A percentile compares a stretch with the other conserved stretches of the same genome.
Conservation (phyloP, 1,140 invertebrate species). For the Papilio dardanus region DNA sequence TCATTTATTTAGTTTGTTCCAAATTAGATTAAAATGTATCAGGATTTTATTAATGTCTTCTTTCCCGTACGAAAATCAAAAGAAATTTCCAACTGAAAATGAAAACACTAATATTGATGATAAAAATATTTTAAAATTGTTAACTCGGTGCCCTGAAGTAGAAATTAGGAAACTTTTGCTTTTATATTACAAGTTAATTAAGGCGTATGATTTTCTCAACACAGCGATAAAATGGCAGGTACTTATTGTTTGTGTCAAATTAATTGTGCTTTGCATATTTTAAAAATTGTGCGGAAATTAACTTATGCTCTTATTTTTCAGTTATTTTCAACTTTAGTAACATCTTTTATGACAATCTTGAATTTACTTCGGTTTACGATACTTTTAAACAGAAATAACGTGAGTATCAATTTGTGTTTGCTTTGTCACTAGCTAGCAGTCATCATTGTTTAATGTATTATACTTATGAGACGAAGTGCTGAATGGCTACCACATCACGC, state of each 20-base stretch:
- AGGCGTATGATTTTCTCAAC: slow-evolving; percentile 60
- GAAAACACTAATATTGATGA: neutral
- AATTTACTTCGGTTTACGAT: slow-evolving; percentile 44
- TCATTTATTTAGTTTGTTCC: slow-evolving; percentile 39
- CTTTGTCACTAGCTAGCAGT: neutral
- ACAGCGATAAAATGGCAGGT: slow-evolving; percentile 73
- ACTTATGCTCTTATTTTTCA: slow-evolving; percentile 48
- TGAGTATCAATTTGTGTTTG: slow-evolving; percentile 44
- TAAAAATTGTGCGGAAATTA: neutral
- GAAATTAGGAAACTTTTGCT: slow-evolving; percentile 63
- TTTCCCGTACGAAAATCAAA: neutral
- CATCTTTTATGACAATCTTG: slow-evolving; percentile 50
- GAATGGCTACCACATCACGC: no score
- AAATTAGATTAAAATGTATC: slow-evolving; percentile 30
- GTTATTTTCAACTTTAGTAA: slow-evolving; percentile 53
- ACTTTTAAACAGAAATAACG: slow-evolving; percentile 47
- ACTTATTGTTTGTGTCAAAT: slow-evolving; percentile 1
- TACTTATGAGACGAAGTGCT: no score
- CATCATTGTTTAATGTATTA: no score
- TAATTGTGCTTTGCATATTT: neutral
- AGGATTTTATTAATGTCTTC: slow-evolving; percentile 1
- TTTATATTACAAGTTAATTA: slow-evolving; percentile 61
- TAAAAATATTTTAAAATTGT: slow-evolving; percentile 11
- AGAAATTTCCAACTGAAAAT: neutral
- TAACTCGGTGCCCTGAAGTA: slow-evolving; percentile 28